Evolutionary conservation across 2,113 vertebrate genomes (phyloP).

Genomic region (Psophia crepitans): DNA sequence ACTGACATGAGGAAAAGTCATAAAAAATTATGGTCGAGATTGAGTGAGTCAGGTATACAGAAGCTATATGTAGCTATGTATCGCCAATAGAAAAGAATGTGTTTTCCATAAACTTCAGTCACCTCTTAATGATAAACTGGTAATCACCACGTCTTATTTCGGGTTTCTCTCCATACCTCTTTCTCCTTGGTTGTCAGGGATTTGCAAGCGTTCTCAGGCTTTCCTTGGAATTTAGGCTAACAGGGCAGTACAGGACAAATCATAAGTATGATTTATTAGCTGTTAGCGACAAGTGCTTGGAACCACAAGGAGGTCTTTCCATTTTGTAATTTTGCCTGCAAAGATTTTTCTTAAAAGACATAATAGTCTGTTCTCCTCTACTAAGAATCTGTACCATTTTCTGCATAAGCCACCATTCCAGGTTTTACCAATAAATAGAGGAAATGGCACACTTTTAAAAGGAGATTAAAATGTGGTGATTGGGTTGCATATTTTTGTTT

Average conservation of each 20-base stretch:
- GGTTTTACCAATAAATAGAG: constrained; percentile 5
- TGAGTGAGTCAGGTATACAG: background rate
- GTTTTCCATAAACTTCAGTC: background rate
- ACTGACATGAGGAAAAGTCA: background rate
- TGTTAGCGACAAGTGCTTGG: background rate
- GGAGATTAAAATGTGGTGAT: background rate
- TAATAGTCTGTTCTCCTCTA: background rate
- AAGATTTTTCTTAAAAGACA: background rate
- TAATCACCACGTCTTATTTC: background rate
- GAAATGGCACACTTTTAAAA: constrained; percentile 29
- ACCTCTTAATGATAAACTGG: background rate
- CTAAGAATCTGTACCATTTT: background rate
- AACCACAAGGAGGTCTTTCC: background rate
- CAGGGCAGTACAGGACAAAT: background rate
- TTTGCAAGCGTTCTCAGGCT: background rate
- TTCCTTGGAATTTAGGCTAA: background rate
- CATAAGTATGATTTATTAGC: background rate
- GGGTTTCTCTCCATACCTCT: background rate
- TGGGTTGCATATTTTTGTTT: background rate
- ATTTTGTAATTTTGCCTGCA: background rate
- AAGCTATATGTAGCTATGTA: background rate
- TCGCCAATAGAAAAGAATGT: background rate
- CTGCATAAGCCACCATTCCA: background rate
- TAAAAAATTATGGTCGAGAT: background rate
- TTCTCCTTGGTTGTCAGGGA: background rate